Evolutionary conservation across 2,888 invertebrate genomes (phyloP).

Genomic region (Andrena bucephala): DNA sequence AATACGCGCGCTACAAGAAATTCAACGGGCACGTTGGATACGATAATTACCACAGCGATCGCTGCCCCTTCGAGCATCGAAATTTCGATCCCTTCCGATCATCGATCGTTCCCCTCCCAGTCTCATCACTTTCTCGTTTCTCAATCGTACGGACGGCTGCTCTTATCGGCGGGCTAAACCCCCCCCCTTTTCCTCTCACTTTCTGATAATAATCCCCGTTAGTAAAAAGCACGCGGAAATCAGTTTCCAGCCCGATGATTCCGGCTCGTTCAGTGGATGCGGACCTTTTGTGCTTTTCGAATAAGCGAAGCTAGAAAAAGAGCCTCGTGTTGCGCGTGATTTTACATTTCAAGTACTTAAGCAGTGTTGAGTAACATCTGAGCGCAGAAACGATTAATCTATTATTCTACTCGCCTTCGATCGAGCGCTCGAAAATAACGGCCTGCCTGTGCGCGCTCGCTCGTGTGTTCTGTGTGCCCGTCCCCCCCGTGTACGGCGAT

Average conservation of each 20-base stretch:
- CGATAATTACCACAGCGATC: conserved; percentile 45
- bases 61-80: conserved; percentile 40
- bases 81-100: background rate
- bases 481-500: no score
- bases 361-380: conserved; percentile 48
- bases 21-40: conserved; percentile 50
- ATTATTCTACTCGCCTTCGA: no score
- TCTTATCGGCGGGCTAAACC: conserved; percentile 43
- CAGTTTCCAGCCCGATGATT: conserved; percentile 27
- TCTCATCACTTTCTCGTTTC: conserved; percentile 10
- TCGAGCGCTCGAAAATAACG: no score
- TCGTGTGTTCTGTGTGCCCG: no score
- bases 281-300: conserved; percentile 9
- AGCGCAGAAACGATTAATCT: conserved; percentile 31
- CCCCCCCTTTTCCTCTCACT: background rate
- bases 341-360: conserved; percentile 24
- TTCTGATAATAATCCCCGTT: conserved; percentile 11
- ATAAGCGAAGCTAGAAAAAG: conserved; percentile 42
- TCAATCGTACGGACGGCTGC: conserved; percentile 62
- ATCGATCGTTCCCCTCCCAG: background rate
- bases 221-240: conserved; percentile 19
- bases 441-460: no score
- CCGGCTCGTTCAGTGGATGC: conserved; percentile 12
- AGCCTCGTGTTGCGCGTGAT: conserved; percentile 25
- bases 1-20: conserved; percentile 56